Conservation (phyloP, 2,797 vertebrate genomes). For the Eulemur albifrons region DNA sequence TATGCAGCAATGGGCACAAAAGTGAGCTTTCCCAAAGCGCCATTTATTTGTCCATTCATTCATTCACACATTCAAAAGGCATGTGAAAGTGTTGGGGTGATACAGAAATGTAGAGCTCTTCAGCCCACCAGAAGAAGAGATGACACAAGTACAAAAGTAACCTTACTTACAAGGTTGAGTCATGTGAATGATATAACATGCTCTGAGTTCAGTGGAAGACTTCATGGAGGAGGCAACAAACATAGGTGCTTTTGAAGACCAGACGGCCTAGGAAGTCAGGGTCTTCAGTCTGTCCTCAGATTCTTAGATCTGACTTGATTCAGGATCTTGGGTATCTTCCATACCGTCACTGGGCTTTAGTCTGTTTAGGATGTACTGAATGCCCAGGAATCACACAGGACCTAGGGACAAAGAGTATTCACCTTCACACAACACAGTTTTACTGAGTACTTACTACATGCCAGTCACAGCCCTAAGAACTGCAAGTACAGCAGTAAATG, state of each 20-base stretch:
- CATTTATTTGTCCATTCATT: not conserved
- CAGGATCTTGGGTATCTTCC: not conserved
- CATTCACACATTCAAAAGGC: not conserved
- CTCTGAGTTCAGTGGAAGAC: not conserved
- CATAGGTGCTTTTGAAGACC: not conserved
- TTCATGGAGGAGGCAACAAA: not conserved
- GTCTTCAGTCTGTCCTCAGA: not conserved
- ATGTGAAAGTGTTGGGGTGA: not conserved
- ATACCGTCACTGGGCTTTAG: not conserved
- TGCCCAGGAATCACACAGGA: not conserved
- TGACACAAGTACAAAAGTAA: not conserved
- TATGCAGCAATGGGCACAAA: fast-evolving
- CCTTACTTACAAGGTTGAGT: not conserved
- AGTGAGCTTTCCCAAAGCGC: not conserved
- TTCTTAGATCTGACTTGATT: not conserved
- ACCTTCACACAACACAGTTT: not conserved
- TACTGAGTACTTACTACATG: not conserved
- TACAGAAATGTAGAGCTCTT: not conserved
- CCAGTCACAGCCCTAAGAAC: not conserved
- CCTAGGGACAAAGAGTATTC: not conserved
- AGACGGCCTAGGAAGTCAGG: not conserved
- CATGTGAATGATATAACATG: fast-evolving
- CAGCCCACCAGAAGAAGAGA: not conserved
- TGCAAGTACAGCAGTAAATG: not conserved
- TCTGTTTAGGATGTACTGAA: not conserved